Base-by-base conservation (phyloP, 2,797 vertebrate genomes). In the Cynopterus sphinx region DNA sequence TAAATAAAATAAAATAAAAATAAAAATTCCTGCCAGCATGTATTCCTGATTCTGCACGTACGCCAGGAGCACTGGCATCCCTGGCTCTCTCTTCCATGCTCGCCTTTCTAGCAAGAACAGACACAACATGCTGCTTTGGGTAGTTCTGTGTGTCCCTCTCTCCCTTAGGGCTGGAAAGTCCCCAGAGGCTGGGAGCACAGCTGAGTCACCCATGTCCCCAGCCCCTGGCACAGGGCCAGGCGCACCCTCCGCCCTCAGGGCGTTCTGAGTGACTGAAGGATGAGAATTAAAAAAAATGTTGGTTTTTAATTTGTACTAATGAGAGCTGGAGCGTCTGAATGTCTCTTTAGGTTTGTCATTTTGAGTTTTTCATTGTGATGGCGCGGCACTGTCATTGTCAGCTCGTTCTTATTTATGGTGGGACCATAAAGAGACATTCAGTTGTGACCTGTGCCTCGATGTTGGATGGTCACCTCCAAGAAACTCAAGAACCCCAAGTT, bases 91-190 rank as follows among this genome's bases (percentile, higher is more conserved):
- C 87, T 46, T 78, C 15, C 1, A 39, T 46, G 77, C 11, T n/a
- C 43, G 13, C 4, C 2, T 31, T 49, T 89, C 61, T 26, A 33
- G 74, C 84, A 86, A 88, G 90, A 90, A 59, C 71, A 92, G 87
- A 92, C 15, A 61, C 87, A 49, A 36, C 73, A 43, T n/a, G 49
- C 53, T 90, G 79, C 82, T 96, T 65, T 28, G 77, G 90, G 92
- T 95, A 28, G 36, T 83, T 86, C 63, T 49, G 9, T 9, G 12
- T 63, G 43, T 90, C 49, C 53, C 33, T 65, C 33, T 77, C 88
- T 83, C 88, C 91, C 82, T 84, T n/a, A 11, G 73, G 92, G 90
- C 55, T 94, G 31, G 51, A 74, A 90, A 31, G 43, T 85, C 82
- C 82, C 49, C 4, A 0, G 90, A 90, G 63, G 46, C 82, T 74